Evolutionary conservation across 2,113 vertebrate genomes (phyloP), one percentile per base, ranked within the genome.

Genomic region (Copsychus sechellarum): DNA sequence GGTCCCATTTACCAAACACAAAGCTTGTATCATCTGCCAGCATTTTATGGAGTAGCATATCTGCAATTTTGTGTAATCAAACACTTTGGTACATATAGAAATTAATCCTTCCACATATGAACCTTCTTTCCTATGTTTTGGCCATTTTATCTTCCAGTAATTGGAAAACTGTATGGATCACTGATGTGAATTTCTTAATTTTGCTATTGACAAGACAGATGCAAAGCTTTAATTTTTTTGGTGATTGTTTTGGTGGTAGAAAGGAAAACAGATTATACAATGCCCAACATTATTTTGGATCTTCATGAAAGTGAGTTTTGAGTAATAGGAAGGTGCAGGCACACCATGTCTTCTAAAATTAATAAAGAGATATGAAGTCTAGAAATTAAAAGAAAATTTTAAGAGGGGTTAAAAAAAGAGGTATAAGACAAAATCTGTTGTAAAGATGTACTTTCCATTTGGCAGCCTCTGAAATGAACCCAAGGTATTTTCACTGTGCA

Each of bases 241-340:
- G 60, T 7, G 2, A 38, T 38, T 73, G 6, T 38, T 82, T 76
- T 24, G 8, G 9, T 61, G 24, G 7, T 71, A 26, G 36, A 84
- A 62, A 31, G 11, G 21, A 38, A 84, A 81, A 47, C 0, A 0
- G 33, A 15, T 34, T 31, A 12, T 14, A n/a, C 0, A 2, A 34
- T 26, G 24, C 2, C 4, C 26, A 19, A 56, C 4, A 40, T 45
- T 40, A 34, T 31, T 61, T 77, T 13, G 38, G 31, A 56, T 56
- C 20, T 34, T 86, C 13, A 6, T 51, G 51, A 38, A 90, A 82
- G 8, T 23, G 21, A 73, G 3, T 56, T 90, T 67, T 73, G 56
- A 76, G 17, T 50, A 9, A 86, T 22, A 82, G 7, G 42, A 31
- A 25, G 26, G 57, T 36, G 14, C 0, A 18, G 57, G 29, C 29